These are phyloP conservation scores for Zaprionus camerounensis DNA, from an alignment of 1,140 invertebrate species.

Conservation along the genomic window DNA sequence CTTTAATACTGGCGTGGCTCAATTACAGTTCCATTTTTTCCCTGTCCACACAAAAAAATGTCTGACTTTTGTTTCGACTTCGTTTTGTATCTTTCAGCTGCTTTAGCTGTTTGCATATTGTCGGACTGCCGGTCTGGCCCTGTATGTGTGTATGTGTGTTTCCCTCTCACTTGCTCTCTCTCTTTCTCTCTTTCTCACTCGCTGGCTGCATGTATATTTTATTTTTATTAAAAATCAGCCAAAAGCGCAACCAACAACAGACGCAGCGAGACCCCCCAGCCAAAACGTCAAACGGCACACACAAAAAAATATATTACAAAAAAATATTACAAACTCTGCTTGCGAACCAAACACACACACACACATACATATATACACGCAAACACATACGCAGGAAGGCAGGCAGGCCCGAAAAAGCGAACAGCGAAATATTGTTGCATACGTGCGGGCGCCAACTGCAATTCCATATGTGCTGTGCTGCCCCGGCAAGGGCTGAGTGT, in stretches of 20 bases:
- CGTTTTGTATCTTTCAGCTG: conserved; percentile 48
- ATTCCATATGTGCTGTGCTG: conserved; percentile 25
- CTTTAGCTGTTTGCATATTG: conserved; percentile 60
- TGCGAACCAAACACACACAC: conserved; percentile 13
- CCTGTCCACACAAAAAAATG: not conserved
- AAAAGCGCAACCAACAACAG: conserved; percentile 41
- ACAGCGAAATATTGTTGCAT: conserved; percentile 58
- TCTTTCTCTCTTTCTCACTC: not conserved
- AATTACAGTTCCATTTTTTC: not conserved
- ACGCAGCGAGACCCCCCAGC: conserved; percentile 27
- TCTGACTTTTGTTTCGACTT: conserved; percentile 55
- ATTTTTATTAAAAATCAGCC: conserved; percentile 64
- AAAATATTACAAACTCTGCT: conserved; percentile 47
- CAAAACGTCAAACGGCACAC: conserved; percentile 53
- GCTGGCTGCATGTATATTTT: conserved; percentile 40
- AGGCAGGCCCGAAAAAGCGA: conserved; percentile 38
- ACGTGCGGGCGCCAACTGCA: conserved; percentile 41
- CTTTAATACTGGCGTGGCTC: conserved; percentile 21
- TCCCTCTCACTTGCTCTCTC: not conserved
- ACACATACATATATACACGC: not conserved
- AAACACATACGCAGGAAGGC: conserved; percentile 4
- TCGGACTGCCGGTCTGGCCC: conserved; percentile 7
- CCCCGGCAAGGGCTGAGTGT: not conserved
- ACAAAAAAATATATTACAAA: conserved; percentile 43
- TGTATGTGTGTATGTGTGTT: not conserved